Evolutionary conservation across 2,888 invertebrate species (phyloP), one percentile per base, ranked within the genome.

Genomic region (Archaeoteleia sp.): DNA sequence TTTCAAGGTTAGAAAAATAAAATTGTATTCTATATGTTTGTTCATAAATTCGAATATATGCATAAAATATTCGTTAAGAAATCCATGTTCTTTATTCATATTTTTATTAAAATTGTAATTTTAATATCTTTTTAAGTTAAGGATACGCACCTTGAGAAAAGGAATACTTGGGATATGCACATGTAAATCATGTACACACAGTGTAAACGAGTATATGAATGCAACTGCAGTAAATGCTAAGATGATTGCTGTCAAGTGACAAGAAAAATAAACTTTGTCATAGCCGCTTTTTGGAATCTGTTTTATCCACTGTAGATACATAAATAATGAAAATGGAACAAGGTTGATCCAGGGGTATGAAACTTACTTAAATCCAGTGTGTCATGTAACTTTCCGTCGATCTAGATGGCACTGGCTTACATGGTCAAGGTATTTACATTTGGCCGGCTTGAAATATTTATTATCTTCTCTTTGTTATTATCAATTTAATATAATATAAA

Each of bases 151-250:
- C 49, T 49, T 27, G 5, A 13, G 15, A 37, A 14, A 4, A 10
- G 12, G 29, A 5, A 35, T 32, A 14, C 35, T 39, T 57, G 6
- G 37, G 10, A 15, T 12, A 9, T 34, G 39, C 35, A 13, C 23
- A 48, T 46, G 15, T 43, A 29, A 61, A 48, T 53, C 27, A 39
- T 34, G 42, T 61, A 49, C 49, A 58, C 51, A 45, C 25, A 60
- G 29, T 60, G 46, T 51, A 34, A 51, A 58, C 45, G 29, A 37
- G 30, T 45, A 20, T 45, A 12, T 13, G 5, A 45, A 45, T 45
- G 51, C 32, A 53, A 43, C 20, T 45, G 34, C 34, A 3, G 34
- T 14, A 34, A 1, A 8, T 13, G 14, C 34, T 34, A 34, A 13
- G 14, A 42, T 40, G 29, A 37, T 40, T 2, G 12, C 34, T 42